These are phyloP conservation scores for Muntiacus muntjak DNA, from an alignment of 2,113 vertebrate genomes.

Conservation along the genomic window DNA sequence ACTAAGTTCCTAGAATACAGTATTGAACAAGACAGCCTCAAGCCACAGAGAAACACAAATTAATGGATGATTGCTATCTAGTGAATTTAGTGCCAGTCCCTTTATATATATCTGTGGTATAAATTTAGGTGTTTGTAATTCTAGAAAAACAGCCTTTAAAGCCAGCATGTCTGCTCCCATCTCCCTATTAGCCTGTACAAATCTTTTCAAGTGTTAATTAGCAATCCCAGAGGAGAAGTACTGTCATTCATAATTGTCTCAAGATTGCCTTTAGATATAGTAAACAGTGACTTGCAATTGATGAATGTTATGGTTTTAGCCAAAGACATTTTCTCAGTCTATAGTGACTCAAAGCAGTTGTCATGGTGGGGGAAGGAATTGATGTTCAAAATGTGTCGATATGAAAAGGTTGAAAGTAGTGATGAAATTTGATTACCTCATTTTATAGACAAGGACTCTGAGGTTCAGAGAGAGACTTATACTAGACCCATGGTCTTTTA, in stretches of 20 bases:
- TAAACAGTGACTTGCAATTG: background rate
- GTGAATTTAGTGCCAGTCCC: background rate
- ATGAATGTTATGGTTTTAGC: background rate
- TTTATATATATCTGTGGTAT: background rate
- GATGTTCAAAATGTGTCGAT: background rate
- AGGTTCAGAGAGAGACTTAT: background rate
- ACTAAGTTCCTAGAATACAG: background rate
- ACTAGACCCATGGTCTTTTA: background rate
- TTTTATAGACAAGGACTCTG: background rate
- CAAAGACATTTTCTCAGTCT: background rate
- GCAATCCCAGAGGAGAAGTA: background rate
- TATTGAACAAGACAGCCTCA: background rate
- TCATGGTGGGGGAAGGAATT: background rate
- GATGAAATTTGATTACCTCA: background rate
- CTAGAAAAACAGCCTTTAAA: slow-evolving; percentile 10
- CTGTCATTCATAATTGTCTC: background rate
- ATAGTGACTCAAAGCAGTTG: background rate
- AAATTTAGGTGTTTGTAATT: background rate
- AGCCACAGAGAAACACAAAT: background rate
- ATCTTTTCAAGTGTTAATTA: slow-evolving; percentile 30
- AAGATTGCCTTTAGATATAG: background rate
- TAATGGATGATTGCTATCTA: background rate
- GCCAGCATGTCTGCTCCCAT: background rate
- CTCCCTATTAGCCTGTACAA: background rate
- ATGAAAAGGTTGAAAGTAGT: background rate